Evolutionary conservation across 2,888 invertebrate species (phyloP).

Genomic region (Morinoia aosen): DNA sequence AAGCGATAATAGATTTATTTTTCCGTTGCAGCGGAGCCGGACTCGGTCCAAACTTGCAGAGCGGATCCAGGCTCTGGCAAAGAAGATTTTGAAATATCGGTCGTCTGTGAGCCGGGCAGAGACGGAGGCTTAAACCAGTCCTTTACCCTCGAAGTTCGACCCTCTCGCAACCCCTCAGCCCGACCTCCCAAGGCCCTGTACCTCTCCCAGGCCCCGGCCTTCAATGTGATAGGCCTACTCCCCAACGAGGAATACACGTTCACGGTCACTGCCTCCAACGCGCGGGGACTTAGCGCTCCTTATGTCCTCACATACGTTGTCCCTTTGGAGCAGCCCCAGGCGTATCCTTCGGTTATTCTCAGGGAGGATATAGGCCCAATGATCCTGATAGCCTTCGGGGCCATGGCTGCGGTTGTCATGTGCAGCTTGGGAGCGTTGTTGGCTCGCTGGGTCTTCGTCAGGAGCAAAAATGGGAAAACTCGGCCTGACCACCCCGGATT

Average conservation of each 20-base stretch:
- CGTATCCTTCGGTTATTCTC: conserved; percentile 13
- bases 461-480: not conserved
- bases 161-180: conserved; percentile 1
- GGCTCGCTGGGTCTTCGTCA: conserved; percentile 20
- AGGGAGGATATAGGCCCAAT: conserved; percentile 19
- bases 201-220: not conserved
- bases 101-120: not conserved
- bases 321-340: not conserved
- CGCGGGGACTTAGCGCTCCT: conserved; percentile 10
- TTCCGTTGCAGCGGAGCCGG: conserved; percentile 32
- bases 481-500: not conserved
- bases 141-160: conserved; percentile 48
- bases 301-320: not conserved
- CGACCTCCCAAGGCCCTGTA: conserved; percentile 29
- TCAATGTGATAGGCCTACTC: not conserved
- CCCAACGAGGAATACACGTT: conserved; percentile 25
- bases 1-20: too few relatives aligned
- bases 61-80: not conserved
- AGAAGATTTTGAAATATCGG: not conserved
- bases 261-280: conserved; percentile 42
- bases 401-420: conserved; percentile 30
- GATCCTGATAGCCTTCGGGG: conserved; percentile 15
- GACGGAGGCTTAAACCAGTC: conserved; percentile 41
- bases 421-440: conserved; percentile 6
- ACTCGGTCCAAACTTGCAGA: conserved; percentile 19